Base-by-base conservation (phyloP, 1,140 invertebrate species). In the Tetraneura akinire region DNA sequence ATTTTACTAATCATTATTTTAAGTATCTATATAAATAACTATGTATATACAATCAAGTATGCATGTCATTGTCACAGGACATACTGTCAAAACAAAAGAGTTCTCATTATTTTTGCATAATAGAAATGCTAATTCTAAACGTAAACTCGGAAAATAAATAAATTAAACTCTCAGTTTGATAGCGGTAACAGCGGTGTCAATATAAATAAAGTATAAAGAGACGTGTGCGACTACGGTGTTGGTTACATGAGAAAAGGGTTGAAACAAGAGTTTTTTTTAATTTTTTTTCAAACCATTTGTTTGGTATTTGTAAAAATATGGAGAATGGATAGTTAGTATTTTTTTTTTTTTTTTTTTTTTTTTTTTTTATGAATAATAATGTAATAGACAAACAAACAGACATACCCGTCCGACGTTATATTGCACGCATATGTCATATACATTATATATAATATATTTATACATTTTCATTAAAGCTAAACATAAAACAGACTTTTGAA, bases 151-250 rank as follows among this genome's bases (percentile, higher is more conserved):
- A 32, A 76, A 76, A 76, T 57, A 76, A 76, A 76, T 76, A 76
- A 76, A 76, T 76, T 55, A 76, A 76, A 76, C 73, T 76, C 32
- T 57, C n/a, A 21, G 53, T 55, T 42, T 37, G 26, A 76, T 37
- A 29, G 71, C 29, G 71, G 71, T 57, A 74, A 76, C 73, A 42
- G 73, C 51, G 55, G 74, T 78, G 74, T 78, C 74, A 78, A 78
- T 78, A 78, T 78, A 78, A 76, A 76, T 60, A 76, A 78, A 45
- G n/a, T 78, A 76, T 76, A 55, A 76, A 37, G 51, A 29, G 13
- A 45, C n/a, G 14, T n/a, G 13, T 21, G 70, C 37, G 18, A 3
- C 37, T 18, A 11, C 32, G 73, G 21, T 16, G 64, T 45, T 11
- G 21, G 32, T 21, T 32, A 68, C 21, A 68, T 42, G 73, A 53